phyloP scores from a whole-genome alignment of 2,797 vertebrate genomes.

The Lutjanus campechanus region DNA sequence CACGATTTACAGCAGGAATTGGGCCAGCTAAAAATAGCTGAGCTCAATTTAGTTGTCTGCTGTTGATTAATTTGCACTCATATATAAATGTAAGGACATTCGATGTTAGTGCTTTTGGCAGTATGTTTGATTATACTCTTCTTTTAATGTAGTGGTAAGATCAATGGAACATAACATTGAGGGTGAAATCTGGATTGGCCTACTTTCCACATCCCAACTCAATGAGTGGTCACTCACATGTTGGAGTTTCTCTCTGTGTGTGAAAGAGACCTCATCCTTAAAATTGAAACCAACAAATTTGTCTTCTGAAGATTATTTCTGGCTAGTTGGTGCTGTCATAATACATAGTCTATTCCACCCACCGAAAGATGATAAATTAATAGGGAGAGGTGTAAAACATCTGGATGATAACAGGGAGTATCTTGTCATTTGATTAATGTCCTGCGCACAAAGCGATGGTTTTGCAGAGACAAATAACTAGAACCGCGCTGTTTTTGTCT shows the following conservation, averaged over 20 bases:
- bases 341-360: background rate
- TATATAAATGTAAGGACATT: background rate
- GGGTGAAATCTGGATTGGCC: slow-evolving; percentile 4
- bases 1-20: background rate
- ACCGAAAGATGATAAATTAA: background rate
- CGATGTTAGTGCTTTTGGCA: background rate
- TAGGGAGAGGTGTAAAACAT: background rate
- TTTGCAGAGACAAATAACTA: background rate
- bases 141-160: background rate
- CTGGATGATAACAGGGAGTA: background rate
- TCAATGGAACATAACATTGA: background rate
- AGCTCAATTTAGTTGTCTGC: background rate
- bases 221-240: background rate
- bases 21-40: background rate
- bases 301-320: background rate
- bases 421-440: background rate
- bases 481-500: background rate
- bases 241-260: background rate
- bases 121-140: background rate
- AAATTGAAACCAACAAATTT: background rate
- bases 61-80: background rate
- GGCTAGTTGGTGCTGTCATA: background rate
- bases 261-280: background rate
- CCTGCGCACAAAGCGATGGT: background rate
- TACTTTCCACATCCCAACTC: background rate